A percentile compares a stretch with the other conserved stretches of the same genome.
phyloP scores from a whole-genome alignment of 2,888 invertebrate genomes.

The Hirtodrosophila confusa region DNA sequence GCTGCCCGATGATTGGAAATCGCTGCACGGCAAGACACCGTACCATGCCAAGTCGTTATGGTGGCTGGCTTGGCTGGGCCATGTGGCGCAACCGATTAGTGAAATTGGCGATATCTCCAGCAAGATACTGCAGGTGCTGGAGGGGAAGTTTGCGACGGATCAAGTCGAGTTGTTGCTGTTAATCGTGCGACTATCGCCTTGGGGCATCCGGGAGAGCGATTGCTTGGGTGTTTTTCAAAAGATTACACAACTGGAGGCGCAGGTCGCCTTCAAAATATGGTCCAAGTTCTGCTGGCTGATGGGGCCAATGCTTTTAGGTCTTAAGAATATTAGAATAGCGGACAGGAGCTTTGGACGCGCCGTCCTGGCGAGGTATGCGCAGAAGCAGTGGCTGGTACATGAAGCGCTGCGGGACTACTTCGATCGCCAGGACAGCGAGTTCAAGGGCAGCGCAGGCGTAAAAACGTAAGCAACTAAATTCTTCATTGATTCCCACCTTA shows the following conservation, averaged over 20 bases:
- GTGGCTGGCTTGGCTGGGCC: slow-evolving; percentile 87
- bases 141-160: slow-evolving; percentile 88
- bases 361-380: slow-evolving; percentile 80
- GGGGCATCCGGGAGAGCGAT: slow-evolving; percentile 92
- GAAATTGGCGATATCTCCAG: slow-evolving; percentile 86
- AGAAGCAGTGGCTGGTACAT: slow-evolving; percentile 80
- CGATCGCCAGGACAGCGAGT: slow-evolving; percentile 79
- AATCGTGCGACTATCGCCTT: slow-evolving; percentile 89
- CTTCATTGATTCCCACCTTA: too few species aligned
- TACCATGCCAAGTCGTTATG: slow-evolving; percentile 85
- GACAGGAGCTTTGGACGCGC: slow-evolving; percentile 81
- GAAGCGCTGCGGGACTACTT: slow-evolving; percentile 81
- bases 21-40: slow-evolving; percentile 80
- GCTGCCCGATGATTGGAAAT: slow-evolving; percentile 81
- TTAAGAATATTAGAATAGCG: slow-evolving; percentile 82
- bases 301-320: slow-evolving; percentile 83
- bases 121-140: slow-evolving; percentile 88
- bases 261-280: slow-evolving; percentile 82
- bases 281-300: slow-evolving; percentile 84
- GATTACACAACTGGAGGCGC: slow-evolving; percentile 79
- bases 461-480: slow-evolving; percentile 57
- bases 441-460: slow-evolving; percentile 55
- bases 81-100: slow-evolving; percentile 86
- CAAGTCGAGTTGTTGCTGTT: slow-evolving; percentile 89
- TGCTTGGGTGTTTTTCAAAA: slow-evolving; percentile 83